These are phyloP conservation scores for Noctua pronuba DNA, from an alignment of 2,888 invertebrate species.

Conservation along the genomic window DNA sequence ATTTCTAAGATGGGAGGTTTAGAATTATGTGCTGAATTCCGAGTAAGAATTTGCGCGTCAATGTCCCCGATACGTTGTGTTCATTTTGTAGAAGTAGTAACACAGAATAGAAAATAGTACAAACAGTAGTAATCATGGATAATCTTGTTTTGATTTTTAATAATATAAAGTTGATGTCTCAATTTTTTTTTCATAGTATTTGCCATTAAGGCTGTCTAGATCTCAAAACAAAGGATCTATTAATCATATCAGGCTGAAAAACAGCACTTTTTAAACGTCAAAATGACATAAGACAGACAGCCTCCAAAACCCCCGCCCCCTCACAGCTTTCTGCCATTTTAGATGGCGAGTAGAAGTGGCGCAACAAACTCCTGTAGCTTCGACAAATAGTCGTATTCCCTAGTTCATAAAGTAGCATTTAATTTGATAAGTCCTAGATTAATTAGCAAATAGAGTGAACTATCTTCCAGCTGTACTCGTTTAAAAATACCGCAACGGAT, in stretches of 20 bases:
- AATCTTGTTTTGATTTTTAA: not conserved
- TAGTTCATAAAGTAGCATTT: constrained; percentile 44
- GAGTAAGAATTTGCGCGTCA: not conserved
- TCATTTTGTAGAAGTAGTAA: not conserved
- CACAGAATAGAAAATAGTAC: too few species aligned
- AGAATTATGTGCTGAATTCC: not conserved
- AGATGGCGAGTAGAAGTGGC: not conserved
- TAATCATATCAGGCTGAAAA: not conserved
- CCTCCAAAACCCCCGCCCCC: not conserved
- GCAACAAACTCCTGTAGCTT: not conserved
- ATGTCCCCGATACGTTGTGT: not conserved
- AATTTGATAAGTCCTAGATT: constrained; percentile 38
- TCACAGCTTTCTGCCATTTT: not conserved
- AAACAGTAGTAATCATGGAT: not conserved
- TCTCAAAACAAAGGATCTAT: too few species aligned
- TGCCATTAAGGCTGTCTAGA: not conserved
- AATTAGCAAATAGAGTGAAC: constrained; percentile 61
- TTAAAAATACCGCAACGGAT: constrained; percentile 3
- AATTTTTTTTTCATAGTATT: not conserved
- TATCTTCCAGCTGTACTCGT: constrained; percentile 52
- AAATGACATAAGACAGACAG: not conserved
- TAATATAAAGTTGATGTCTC: too few species aligned
- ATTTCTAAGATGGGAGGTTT: not conserved
- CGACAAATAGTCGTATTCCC: not conserved
- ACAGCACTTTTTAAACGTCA: not conserved